Percentiles rank a stretch among this genome's conserved stretches.
These are phyloP conservation scores for Epinotia nisella DNA, from an alignment of 2,888 invertebrate species.

Conservation along the genomic window DNA sequence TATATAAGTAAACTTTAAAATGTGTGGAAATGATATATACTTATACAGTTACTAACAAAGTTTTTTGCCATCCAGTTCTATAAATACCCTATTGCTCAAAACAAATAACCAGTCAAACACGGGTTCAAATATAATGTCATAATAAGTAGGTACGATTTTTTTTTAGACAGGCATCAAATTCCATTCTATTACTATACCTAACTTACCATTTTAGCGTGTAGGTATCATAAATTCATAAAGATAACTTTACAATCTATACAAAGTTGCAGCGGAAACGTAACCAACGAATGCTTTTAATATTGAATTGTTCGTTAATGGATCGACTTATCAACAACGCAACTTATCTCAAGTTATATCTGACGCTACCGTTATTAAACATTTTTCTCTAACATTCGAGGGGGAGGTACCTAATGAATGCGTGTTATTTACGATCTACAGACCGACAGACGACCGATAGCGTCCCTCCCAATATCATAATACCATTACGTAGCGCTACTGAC, in stretches of 20 bases:
- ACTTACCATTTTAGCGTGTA: background rate
- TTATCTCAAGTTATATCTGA: constrained; percentile 41
- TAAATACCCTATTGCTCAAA: too few species aligned
- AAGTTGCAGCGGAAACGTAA: background rate
- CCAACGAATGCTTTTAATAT: constrained; percentile 22
- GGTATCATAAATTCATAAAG: too few species aligned
- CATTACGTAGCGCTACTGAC: constrained; percentile 69
- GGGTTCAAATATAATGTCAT: too few species aligned
- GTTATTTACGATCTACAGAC: constrained; percentile 73
- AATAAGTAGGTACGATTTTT: too few species aligned
- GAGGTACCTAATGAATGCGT: constrained; percentile 68
- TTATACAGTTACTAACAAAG: too few species aligned
- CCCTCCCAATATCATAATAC: constrained; percentile 72
- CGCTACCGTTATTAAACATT: constrained; percentile 63
- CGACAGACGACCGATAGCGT: constrained; percentile 71
- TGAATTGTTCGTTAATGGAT: constrained; percentile 27
- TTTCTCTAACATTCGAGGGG: constrained; percentile 65
- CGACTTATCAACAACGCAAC: constrained; percentile 34
- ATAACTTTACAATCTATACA: background rate
- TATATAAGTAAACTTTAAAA: background rate
- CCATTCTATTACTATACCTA: too few species aligned
- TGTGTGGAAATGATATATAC: background rate
- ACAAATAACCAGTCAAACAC: too few species aligned
- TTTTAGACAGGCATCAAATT: too few species aligned
- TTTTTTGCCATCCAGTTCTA: too few species aligned